Percentiles rank a stretch among this genome's conserved stretches.
Conservation (phyloP, 1,140 invertebrate species). For the Panulirus ornatus region DNA sequence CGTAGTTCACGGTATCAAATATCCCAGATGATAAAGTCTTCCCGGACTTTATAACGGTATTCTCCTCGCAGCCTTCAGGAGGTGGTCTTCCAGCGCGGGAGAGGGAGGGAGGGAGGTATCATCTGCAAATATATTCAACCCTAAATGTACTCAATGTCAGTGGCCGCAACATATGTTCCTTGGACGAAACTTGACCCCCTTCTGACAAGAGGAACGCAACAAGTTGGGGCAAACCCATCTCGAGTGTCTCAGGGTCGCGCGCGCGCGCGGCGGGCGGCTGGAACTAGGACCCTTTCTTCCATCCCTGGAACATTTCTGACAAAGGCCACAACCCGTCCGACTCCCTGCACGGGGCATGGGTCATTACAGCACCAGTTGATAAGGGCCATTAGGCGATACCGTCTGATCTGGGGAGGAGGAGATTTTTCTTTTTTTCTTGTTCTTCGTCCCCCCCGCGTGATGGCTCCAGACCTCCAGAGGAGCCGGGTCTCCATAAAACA, state of each 20-base stretch:
- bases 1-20: too few relatives aligned
- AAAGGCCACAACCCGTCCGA: background rate
- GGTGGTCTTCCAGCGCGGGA: conserved; percentile 28
- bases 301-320: background rate
- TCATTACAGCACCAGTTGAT: conserved; percentile 17
- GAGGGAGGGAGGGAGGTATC: background rate
- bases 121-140: conserved; percentile 19
- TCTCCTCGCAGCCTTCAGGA: background rate
- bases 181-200: conserved; percentile 38
- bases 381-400: background rate
- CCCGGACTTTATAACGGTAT: background rate
- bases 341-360: background rate
- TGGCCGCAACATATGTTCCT: conserved; percentile 40
- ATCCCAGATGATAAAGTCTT: conserved; percentile 27
- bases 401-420: background rate
- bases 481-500: conserved; percentile 16
- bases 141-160: conserved; percentile 42
- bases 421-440: too few relatives aligned
- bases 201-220: conserved; percentile 39
- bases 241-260: too few relatives aligned
- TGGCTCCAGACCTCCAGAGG: background rate
- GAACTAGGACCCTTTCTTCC: background rate
- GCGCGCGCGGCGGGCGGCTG: background rate
- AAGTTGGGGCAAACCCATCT: background rate
- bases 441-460: background rate